These are phyloP conservation scores for Dascillus cervinus DNA, from an alignment of 2,888 invertebrate genomes.

Conservation along the genomic window DNA sequence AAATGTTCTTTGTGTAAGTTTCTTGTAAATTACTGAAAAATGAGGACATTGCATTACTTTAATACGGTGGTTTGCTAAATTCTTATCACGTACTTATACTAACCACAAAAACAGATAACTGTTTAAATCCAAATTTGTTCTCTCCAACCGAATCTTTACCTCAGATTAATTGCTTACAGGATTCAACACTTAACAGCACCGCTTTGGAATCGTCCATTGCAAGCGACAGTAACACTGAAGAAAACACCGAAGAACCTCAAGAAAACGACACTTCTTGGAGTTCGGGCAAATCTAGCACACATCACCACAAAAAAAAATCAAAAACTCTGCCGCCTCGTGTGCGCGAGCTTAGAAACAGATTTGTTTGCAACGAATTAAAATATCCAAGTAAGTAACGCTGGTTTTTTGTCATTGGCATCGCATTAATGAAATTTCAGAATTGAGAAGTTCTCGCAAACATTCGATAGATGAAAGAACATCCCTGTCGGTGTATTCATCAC, in stretches of 20 bases:
- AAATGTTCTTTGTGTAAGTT: no score
- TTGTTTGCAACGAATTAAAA: conserved; percentile 29
- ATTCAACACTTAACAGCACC: no score
- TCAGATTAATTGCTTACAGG: no score
- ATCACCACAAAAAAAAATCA: conserved; percentile 12
- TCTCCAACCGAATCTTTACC: no score
- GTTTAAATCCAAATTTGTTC: no score
- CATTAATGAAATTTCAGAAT: no score
- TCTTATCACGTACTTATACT: no score
- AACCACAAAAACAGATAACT: no score
- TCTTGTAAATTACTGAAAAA: no score
- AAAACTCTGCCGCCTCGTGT: conserved; percentile 21
- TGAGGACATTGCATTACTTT: no score
- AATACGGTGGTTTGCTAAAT: no score
- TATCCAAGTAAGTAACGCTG: conserved; percentile 30
- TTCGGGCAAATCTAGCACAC: conserved; percentile 24
- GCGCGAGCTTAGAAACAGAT: conserved; percentile 31
- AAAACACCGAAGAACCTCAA: conserved; percentile 27
- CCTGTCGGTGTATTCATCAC: conserved; percentile 30
- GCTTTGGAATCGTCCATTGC: conserved; percentile 23
- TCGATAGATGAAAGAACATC: conserved; percentile 27
- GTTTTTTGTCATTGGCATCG: no score
- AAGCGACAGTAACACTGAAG: conserved; percentile 29
- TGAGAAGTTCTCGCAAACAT: conserved; percentile 21
- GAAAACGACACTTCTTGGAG: conserved; percentile 31